Percentiles rank a stretch among this genome's conserved stretches.
phyloP scores from a whole-genome alignment of 1,140 invertebrate species.

The Phortica variegata region DNA sequence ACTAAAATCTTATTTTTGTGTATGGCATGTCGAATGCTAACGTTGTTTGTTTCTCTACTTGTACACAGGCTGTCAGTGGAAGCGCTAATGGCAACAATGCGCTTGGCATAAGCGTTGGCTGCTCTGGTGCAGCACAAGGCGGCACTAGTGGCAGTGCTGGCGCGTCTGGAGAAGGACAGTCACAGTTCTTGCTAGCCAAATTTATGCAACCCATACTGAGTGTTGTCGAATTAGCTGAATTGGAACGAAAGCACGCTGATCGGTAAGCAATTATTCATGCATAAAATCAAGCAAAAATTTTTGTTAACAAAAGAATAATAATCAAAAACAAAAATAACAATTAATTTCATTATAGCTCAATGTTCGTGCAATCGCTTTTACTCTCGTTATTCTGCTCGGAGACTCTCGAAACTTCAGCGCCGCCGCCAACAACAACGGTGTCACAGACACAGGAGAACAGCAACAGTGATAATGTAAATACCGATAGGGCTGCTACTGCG shows the following conservation, averaged over 20 bases:
- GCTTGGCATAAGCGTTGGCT: constrained; percentile 34
- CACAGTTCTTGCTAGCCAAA: constrained; percentile 49
- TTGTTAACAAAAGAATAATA: background rate
- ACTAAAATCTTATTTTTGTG: no score
- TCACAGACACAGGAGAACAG: constrained; percentile 12
- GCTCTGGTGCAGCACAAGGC: constrained; percentile 15
- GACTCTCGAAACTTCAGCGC: constrained; percentile 33
- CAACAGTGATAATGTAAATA: constrained; percentile 58
- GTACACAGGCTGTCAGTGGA: constrained; percentile 32
- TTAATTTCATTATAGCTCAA: constrained; percentile 30
- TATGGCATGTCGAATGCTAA: background rate
- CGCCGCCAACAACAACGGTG: constrained; percentile 17
- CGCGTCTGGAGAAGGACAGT: constrained; percentile 33
- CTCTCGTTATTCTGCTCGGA: constrained; percentile 44
- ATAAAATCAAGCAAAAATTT: no score
- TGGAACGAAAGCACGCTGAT: constrained; percentile 50
- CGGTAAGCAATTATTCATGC: constrained; percentile 38
- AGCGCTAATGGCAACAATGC: constrained; percentile 36
- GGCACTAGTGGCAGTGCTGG: constrained; percentile 18
- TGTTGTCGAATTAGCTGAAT: constrained; percentile 47
- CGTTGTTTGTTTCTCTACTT: constrained; percentile 14
- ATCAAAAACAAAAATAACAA: background rate
- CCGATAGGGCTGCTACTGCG: constrained; percentile 24
- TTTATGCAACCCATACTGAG: constrained; percentile 53
- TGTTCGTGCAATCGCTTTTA: constrained; percentile 50